phyloP scores from a whole-genome alignment of 2,113 vertebrate species.

The Cariama cristata region DNA sequence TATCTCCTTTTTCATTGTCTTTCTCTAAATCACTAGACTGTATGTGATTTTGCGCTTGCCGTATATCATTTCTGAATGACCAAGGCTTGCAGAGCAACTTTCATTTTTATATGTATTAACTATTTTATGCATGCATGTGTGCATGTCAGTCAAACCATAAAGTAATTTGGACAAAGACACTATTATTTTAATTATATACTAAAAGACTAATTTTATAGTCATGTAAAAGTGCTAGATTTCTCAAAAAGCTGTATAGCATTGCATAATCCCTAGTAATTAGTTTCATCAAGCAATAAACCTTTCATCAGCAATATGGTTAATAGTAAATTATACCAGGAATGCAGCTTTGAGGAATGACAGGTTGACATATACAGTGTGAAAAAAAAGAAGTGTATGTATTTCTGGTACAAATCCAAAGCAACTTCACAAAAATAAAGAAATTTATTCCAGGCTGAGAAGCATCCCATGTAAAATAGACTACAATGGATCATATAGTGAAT shows the following conservation, averaged over 20 bases:
- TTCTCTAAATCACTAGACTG: neutral
- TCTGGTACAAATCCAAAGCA: neutral
- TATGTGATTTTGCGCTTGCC: neutral
- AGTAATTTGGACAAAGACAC: neutral
- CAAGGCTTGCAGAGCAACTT: neutral
- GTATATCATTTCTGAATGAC: neutral
- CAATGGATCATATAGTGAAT: neutral
- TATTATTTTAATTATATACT: conserved; percentile 15
- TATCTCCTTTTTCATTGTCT: neutral
- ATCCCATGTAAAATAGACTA: neutral
- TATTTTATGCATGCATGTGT: neutral
- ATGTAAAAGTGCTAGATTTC: conserved; percentile 5
- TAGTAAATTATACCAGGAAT: neutral
- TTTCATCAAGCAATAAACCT: conserved; percentile 26
- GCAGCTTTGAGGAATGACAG: neutral
- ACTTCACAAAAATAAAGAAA: neutral
- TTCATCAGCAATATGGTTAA: neutral
- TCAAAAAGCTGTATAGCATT: neutral
- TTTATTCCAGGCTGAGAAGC: neutral
- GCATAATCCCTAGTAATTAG: conserved; percentile 14
- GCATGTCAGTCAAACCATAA: neutral
- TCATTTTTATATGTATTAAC: neutral
- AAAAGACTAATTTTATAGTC: conserved; percentile 22
- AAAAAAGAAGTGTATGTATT: neutral
- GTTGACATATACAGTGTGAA: neutral